Percentiles rank a stretch among this genome's conserved stretches.
These are phyloP conservation scores for Parambassis ranga DNA, from an alignment of 2,797 vertebrate genomes.

Conservation along the genomic window DNA sequence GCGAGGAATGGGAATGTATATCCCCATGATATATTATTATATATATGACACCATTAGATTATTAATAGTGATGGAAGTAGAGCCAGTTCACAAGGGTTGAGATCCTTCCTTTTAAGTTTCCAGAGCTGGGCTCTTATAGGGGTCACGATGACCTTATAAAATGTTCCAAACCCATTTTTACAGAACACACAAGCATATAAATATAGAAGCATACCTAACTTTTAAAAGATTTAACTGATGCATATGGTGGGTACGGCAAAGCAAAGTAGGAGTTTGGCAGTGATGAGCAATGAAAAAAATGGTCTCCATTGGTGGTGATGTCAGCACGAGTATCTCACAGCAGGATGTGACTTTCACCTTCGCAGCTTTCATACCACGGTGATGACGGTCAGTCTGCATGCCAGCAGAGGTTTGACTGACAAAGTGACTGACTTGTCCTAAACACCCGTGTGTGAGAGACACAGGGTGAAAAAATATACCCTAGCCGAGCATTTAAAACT, in stretches of 20 bases:
- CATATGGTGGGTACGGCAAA: background rate
- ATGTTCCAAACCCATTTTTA: slow-evolving; percentile 18
- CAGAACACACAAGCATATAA: slow-evolving; percentile 14
- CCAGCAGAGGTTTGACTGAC: slow-evolving; percentile 46
- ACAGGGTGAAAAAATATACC: background rate
- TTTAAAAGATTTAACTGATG: slow-evolving; percentile 4
- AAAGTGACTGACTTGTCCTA: slow-evolving; percentile 18
- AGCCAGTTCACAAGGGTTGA: slow-evolving; percentile 24
- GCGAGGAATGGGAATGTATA: background rate
- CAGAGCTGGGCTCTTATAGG: background rate
- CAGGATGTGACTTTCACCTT: slow-evolving; percentile 53
- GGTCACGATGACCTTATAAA: slow-evolving; percentile 45
- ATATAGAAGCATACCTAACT: slow-evolving; percentile 29
- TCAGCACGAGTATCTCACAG: slow-evolving; percentile 38
- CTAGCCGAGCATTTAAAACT: background rate
- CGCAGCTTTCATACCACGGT: slow-evolving; percentile 40
- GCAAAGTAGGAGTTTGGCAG: no score
- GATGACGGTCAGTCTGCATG: slow-evolving; percentile 56
- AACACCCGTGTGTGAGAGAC: background rate
- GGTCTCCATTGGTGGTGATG: slow-evolving; percentile 41
- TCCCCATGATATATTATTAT: no score
- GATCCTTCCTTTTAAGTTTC: slow-evolving; percentile 15
- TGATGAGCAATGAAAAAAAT: no score
- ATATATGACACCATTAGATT: no score
- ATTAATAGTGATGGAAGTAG: no score